These are phyloP conservation scores for Crenichthys baileyi DNA, from an alignment of 2,797 vertebrate genomes.

Conservation along the genomic window DNA sequence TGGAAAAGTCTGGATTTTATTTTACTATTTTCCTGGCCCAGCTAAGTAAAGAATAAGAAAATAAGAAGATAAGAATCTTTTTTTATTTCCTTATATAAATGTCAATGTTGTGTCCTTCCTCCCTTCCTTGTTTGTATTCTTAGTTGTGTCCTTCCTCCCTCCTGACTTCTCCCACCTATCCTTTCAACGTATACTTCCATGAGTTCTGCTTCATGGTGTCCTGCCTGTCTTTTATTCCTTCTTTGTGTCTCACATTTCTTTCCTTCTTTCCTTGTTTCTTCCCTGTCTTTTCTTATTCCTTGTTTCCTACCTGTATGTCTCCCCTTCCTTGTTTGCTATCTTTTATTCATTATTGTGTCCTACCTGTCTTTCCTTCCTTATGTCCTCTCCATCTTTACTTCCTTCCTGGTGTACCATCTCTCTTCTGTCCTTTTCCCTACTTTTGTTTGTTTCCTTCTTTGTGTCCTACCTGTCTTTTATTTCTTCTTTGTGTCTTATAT, in stretches of 20 bases:
- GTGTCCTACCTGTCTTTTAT: neutral
- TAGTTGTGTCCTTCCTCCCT: neutral
- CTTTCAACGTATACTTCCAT: neutral
- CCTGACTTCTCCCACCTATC: neutral
- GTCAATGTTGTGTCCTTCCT: neutral
- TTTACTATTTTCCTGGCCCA: too few species aligned
- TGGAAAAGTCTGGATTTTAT: neutral
- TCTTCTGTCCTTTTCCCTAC: too few species aligned
- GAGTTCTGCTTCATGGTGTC: neutral
- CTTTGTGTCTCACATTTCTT: neutral
- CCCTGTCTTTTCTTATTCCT: too few species aligned
- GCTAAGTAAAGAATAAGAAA: too few species aligned
- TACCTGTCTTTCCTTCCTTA: neutral
- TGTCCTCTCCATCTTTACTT: too few species aligned
- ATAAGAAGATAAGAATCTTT: too few species aligned
- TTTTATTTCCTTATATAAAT: too few species aligned
- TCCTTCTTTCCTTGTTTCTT: neutral
- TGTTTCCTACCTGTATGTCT: too few species aligned
- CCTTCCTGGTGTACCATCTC: neutral
- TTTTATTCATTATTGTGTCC: neutral
- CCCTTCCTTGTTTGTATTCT: neutral
- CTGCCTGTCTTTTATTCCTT: neutral
- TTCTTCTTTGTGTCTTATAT: neutral
- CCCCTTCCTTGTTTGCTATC: too few species aligned
- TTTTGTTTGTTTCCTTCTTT: too few species aligned